phyloP scores from a whole-genome alignment of 1,140 invertebrate species.

The Proales similis region DNA sequence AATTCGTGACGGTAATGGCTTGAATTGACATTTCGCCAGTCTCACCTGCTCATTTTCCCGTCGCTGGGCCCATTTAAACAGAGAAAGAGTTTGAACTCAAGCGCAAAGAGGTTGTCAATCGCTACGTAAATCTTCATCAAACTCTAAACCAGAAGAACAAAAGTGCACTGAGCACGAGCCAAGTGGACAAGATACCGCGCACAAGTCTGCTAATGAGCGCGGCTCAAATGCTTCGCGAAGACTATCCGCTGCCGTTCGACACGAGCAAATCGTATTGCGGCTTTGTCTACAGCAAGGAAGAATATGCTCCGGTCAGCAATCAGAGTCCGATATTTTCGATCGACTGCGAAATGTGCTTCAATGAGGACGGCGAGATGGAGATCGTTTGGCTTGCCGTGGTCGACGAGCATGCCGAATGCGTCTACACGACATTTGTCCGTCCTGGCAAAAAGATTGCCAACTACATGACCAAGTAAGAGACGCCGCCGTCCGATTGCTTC shows the following conservation, averaged over 20 bases:
- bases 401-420: conserved; percentile 24
- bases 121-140: conserved; percentile 12
- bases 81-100: conserved; percentile 10
- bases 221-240: conserved; percentile 36
- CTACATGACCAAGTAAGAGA: conserved; percentile 21
- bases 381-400: conserved; percentile 33
- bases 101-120: conserved; percentile 16
- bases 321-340: conserved; percentile 32
- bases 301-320: neutral
- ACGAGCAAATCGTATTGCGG: neutral
- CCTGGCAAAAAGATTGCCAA: conserved; percentile 14
- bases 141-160: conserved; percentile 18
- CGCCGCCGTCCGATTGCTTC: neutral
- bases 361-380: conserved; percentile 29
- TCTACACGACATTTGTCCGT: conserved; percentile 33
- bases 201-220: conserved; percentile 10
- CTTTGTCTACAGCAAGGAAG: conserved; percentile 26
- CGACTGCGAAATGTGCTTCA: conserved; percentile 38
- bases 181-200: conserved; percentile 33
- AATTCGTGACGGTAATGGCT: conserved; percentile 17
- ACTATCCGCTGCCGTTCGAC: conserved; percentile 33
- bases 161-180: neutral
- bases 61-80: too few species aligned
- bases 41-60: too few species aligned
- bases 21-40: neutral